Conservation (phyloP, 1,140 invertebrate genomes). For the Camponotus pennsylvanicus region DNA sequence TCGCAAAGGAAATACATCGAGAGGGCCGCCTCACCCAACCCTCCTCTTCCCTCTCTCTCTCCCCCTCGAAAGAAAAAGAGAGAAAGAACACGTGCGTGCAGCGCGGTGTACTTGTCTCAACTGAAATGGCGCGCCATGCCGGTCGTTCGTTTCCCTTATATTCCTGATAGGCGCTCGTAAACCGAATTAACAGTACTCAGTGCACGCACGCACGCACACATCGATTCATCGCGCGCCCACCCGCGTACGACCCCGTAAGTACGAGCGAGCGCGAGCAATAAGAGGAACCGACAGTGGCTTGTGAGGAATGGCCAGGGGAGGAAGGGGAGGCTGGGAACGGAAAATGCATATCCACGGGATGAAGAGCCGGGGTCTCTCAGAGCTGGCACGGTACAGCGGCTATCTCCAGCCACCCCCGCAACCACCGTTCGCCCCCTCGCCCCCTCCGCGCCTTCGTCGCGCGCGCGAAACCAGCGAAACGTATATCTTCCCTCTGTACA, state of each 20-base stretch:
- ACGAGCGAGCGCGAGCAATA: slow-evolving; percentile 66
- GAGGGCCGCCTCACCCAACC: slow-evolving; percentile 17
- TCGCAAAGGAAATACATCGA: slow-evolving; percentile 57
- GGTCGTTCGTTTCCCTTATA: slow-evolving; percentile 76
- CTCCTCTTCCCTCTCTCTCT: slow-evolving; percentile 7
- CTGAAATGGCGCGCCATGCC: slow-evolving; percentile 64
- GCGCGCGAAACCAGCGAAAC: slow-evolving; percentile 70
- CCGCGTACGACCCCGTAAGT: slow-evolving; percentile 29
- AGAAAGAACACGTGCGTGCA: neutral
- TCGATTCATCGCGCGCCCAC: slow-evolving; percentile 5
- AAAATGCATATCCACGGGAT: slow-evolving; percentile 77
- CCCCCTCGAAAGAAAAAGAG: neutral
- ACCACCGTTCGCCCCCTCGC: slow-evolving; percentile 28
- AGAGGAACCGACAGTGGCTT: slow-evolving; percentile 67
- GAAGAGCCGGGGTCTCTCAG: slow-evolving; percentile 72
- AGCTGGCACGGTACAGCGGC: slow-evolving; percentile 73
- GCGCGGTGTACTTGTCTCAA: slow-evolving; percentile 36
- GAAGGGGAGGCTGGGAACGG: slow-evolving; percentile 34
- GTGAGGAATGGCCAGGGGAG: slow-evolving; percentile 60
- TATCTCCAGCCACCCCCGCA: slow-evolving; percentile 61
- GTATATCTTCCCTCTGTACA: slow-evolving; percentile 66
- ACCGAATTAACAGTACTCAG: slow-evolving; percentile 80
- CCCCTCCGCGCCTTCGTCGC: slow-evolving; percentile 28
- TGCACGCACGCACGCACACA: neutral
- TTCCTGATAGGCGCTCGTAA: slow-evolving; percentile 80